Evolutionary conservation across 2,797 vertebrate species (phyloP), one percentile per base, ranked within the genome.

Genomic region (Crocidura indochinensis): DNA sequence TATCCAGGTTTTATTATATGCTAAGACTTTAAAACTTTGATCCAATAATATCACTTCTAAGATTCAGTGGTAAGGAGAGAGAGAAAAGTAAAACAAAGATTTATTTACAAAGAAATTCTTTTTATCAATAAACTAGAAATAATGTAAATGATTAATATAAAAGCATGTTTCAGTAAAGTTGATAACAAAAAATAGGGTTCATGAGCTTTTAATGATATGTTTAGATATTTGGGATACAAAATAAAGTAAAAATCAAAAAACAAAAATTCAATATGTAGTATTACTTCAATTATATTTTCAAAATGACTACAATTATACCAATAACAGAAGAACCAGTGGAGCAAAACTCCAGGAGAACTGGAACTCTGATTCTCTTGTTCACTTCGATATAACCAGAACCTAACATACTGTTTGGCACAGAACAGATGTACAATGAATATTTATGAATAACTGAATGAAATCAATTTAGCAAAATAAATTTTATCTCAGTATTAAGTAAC

Each of bases 31-130:
- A 47, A 46, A 81, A 80, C 17, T 88, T 60, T 64, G 51, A 88
- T 74, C 27, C 47, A 83, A 72, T 27, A 84, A 10, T 71, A 47
- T 31, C 22, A 85, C 27, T 85, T 93, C 71, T 78, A 51, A 91
- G 68, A 85, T 91, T 76, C 49, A 38, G 38, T 84, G 38, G 9
- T 49, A 56, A 60, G 0, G 24, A 10, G 1, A 20, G 73, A 67
- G 74, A 29, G 69, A 73, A 10, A 78, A 24, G 46, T 19, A 26
- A 90, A 93, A 72, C 6, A 80, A 80, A 84, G 67, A 81, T 78
- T 27, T 31, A 51, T 56, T 83, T 81, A 56, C 56, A 83, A 92
- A 76, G 64, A 92, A 93, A 87, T 77, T 83, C 26, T 77, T 65
- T 84, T 56, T 6, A 56, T 17, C 31, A 76, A 75, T 79, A 90